Evolutionary conservation across 2,113 vertebrate species (phyloP).

Genomic region (Paralichthys olivaceus): DNA sequence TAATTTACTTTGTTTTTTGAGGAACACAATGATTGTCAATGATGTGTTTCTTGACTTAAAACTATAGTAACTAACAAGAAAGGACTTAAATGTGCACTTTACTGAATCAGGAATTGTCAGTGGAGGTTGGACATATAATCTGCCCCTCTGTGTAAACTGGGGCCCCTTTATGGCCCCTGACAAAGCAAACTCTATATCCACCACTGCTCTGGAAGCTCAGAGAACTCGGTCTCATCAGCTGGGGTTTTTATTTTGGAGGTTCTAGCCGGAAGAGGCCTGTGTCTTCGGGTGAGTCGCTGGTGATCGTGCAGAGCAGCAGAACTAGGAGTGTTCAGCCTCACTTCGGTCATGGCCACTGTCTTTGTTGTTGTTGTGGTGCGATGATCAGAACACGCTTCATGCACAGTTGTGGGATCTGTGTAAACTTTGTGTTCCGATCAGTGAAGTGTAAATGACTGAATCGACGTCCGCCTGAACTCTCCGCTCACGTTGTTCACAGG

Average conservation of each 20-base stretch:
- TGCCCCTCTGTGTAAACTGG: too few relatives aligned
- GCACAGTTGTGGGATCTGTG: not conserved
- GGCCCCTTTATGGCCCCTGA: too few relatives aligned
- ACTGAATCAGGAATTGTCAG: too few relatives aligned
- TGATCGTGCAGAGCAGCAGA: conserved; percentile 18
- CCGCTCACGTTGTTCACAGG: not conserved
- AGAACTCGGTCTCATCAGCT: too few relatives aligned
- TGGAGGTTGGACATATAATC: too few relatives aligned
- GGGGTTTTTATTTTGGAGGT: conserved; percentile 37
- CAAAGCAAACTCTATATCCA: too few relatives aligned
- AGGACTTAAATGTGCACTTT: too few relatives aligned
- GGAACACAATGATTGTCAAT: too few relatives aligned
- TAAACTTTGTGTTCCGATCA: not conserved
- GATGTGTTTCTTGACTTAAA: too few relatives aligned
- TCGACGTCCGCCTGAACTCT: conserved; percentile 1
- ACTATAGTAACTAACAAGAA: too few relatives aligned
- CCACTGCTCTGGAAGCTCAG: not conserved
- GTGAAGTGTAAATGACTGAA: not conserved
- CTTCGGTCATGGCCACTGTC: conserved; percentile 31
- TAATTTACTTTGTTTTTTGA: too few relatives aligned
- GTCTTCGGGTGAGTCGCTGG: not conserved
- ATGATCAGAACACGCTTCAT: not conserved
- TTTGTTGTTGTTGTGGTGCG: conserved; percentile 37
- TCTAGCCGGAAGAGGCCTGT: conserved; percentile 9
- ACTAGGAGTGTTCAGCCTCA: conserved; percentile 45